Percentiles rank a stretch among this genome's conserved stretches.
Conservation (phyloP, 2,888 invertebrate genomes). For the Clusia tigrina region DNA sequence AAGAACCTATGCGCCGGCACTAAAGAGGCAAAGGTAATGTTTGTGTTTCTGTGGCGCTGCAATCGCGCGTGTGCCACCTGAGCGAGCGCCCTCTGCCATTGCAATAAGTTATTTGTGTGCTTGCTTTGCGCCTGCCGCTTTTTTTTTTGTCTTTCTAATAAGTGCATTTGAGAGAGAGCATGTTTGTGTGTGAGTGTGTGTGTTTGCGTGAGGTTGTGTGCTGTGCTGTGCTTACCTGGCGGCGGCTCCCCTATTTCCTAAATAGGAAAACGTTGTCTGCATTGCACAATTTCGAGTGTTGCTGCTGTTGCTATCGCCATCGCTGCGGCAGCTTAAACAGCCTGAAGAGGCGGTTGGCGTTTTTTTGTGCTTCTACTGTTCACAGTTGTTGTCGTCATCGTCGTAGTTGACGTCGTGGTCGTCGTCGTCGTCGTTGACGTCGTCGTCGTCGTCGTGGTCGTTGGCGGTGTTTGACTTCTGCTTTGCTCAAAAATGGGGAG, state of each 20-base stretch:
- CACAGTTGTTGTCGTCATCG: not conserved
- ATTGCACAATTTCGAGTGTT: slow-evolving; percentile 50
- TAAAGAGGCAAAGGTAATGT: too few species aligned
- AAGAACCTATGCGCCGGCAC: too few species aligned
- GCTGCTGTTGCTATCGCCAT: not conserved
- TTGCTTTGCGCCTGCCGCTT: slow-evolving; percentile 4
- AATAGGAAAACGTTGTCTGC: slow-evolving; percentile 47
- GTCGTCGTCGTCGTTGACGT: not conserved
- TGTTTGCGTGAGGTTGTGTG: too few species aligned
- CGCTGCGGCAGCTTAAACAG: too few species aligned
- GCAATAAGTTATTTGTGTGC: too few species aligned
- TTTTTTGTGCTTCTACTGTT: too few species aligned
- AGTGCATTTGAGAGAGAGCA: too few species aligned
- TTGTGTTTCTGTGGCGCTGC: not conserved
- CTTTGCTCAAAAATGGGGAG: slow-evolving; percentile 45
- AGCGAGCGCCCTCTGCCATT: slow-evolving; percentile 32
- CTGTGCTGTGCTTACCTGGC: not conserved
- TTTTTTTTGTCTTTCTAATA: not conserved
- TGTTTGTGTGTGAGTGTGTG: too few species aligned
- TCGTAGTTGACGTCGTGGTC: not conserved
- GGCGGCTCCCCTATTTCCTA: not conserved
- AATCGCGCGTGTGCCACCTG: not conserved
- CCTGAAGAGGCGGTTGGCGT: too few species aligned
- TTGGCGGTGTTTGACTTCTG: not conserved
- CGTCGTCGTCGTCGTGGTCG: not conserved